Percentiles rank a stretch among this genome's conserved stretches.
phyloP scores from a whole-genome alignment of 1,140 invertebrate genomes.

The Monochamus saltuarius region DNA sequence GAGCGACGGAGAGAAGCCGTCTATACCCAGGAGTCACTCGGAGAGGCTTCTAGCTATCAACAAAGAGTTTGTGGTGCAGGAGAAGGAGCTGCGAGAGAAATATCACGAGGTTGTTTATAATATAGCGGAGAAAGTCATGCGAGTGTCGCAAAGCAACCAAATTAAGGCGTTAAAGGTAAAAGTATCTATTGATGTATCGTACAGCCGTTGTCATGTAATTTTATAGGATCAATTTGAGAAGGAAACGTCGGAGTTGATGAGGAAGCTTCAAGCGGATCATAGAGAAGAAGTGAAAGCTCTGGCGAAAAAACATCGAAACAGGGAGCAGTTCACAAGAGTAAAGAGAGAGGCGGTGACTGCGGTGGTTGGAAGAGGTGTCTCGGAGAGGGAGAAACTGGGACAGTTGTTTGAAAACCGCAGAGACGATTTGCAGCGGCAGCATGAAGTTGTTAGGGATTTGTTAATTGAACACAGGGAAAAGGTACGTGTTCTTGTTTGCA shows the following conservation, averaged over 20 bases:
- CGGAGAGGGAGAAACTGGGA: constrained; percentile 74
- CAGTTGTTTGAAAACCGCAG: constrained; percentile 73
- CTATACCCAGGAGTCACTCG: constrained; percentile 64
- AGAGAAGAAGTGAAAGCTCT: constrained; percentile 84
- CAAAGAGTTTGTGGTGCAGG: constrained; percentile 71
- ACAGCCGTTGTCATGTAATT: not conserved
- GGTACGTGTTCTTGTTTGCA: constrained; percentile 52
- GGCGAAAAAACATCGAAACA: constrained; percentile 79
- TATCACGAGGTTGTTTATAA: constrained; percentile 79
- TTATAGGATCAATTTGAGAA: constrained; percentile 66
- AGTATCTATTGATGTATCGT: too few species aligned
- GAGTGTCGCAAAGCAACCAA: constrained; percentile 75
- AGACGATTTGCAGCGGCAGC: constrained; percentile 73
- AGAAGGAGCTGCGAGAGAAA: constrained; percentile 78
- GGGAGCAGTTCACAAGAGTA: constrained; percentile 84
- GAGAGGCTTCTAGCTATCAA: constrained; percentile 66
- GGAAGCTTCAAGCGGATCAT: constrained; percentile 75
- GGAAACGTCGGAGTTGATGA: constrained; percentile 81
- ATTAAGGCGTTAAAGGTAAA: constrained; percentile 66
- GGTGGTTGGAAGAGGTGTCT: constrained; percentile 80
- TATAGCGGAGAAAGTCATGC: constrained; percentile 77
- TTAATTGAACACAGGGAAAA: constrained; percentile 70
- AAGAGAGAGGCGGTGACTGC: constrained; percentile 73
- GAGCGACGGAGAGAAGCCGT: constrained; percentile 52
- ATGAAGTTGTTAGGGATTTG: constrained; percentile 71